Evolutionary conservation across 2,888 invertebrate genomes (phyloP).

Genomic region (Carcina quercana): DNA sequence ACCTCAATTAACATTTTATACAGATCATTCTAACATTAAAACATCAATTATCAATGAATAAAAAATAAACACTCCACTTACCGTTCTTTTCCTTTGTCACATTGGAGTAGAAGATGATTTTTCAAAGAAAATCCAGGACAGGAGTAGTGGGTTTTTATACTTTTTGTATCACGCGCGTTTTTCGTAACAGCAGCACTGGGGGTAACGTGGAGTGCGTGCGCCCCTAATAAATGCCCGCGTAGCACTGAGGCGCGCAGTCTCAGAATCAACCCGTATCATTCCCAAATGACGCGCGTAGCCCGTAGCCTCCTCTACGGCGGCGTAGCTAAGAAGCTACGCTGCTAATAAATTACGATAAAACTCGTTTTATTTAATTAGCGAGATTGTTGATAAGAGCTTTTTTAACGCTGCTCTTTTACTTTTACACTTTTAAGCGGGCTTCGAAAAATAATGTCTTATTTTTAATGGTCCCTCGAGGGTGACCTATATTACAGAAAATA

Average conservation of each 20-base stretch:
- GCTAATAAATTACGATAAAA: constrained; percentile 36
- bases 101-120: too few species aligned
- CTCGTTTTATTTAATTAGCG: constrained; percentile 36
- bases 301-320: constrained; percentile 18
- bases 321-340: constrained; percentile 26
- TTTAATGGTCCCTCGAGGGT: too few species aligned
- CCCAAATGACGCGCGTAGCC: constrained; percentile 32
- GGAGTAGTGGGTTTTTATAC: too few species aligned
- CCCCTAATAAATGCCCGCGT: constrained; percentile 31
- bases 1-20: too few species aligned
- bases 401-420: too few species aligned
- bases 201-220: constrained; percentile 22
- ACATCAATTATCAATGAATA: not conserved
- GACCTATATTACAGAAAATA: too few species aligned
- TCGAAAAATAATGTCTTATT: too few species aligned
- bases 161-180: constrained; percentile 7
- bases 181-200: not conserved
- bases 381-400: constrained; percentile 14
- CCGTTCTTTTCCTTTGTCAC: constrained; percentile 1
- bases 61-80: constrained; percentile 7
- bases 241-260: constrained; percentile 65
- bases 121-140: too few species aligned
- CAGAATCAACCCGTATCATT: constrained; percentile 40
- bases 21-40: too few species aligned
- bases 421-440: too few species aligned